phyloP scores from a whole-genome alignment of 2,113 vertebrate species.

The Acrocephalus arundinaceus region DNA sequence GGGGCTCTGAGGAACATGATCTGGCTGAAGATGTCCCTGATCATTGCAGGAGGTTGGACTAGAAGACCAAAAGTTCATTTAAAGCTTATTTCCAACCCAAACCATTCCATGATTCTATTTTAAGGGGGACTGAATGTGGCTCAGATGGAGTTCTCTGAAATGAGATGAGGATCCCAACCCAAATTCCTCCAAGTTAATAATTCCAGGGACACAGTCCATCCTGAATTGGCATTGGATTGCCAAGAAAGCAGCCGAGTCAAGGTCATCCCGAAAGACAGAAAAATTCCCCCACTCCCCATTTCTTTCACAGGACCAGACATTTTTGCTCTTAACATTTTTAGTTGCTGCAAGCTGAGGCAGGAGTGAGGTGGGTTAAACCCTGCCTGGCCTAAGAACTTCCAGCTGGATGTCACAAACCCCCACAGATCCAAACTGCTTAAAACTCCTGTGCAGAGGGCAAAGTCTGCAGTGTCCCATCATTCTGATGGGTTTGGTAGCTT shows the following conservation, averaged over 20 bases:
- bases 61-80: neutral
- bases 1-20: neutral
- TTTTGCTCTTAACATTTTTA: neutral
- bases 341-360: neutral
- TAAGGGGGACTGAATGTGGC: neutral
- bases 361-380: neutral
- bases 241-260: neutral
- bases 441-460: neutral
- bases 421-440: neutral
- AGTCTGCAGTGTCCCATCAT: neutral
- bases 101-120: neutral
- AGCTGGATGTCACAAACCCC: neutral
- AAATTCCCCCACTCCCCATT: fast-evolving
- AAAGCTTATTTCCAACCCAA: neutral
- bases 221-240: neutral
- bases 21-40: neutral
- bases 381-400: neutral
- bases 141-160: neutral
- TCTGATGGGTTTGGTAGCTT: neutral
- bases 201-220: neutral
- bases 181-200: neutral
- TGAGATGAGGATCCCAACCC: neutral
- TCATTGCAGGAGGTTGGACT: neutral
- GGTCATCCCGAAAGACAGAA: neutral
- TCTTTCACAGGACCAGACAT: neutral